Evolutionary conservation across 92 coral and sea anemone species (phyloP).

Genomic region (Siderastrea radians): DNA sequence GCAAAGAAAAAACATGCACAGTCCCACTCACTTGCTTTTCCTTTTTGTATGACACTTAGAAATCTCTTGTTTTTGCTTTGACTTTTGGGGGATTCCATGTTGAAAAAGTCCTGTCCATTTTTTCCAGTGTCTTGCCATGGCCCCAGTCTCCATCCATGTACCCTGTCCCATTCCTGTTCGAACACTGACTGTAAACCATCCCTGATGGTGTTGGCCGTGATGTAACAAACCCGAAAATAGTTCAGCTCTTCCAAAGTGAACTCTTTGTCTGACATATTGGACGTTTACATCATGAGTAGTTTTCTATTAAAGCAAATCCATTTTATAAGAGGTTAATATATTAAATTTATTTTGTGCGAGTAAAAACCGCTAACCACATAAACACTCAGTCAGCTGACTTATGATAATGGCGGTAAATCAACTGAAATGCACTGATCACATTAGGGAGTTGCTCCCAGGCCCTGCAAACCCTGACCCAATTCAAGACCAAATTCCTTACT

Average conservation of each 20-base stretch:
- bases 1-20: slow-evolving; percentile 69
- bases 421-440: too few species aligned
- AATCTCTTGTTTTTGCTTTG: slow-evolving; percentile 6
- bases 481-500: too few species aligned
- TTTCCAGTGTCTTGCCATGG: slow-evolving; percentile 60
- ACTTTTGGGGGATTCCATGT: slow-evolving; percentile 21
- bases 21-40: slow-evolving; percentile 65
- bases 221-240: slow-evolving; percentile 60
- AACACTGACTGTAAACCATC: slow-evolving; percentile 65
- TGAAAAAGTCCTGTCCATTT: slow-evolving; percentile 57
- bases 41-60: slow-evolving; percentile 32
- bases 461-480: too few species aligned
- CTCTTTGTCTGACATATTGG: neutral
- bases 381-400: too few species aligned
- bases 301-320: neutral
- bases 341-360: too few species aligned
- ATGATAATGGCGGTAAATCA: too few species aligned
- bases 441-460: too few species aligned
- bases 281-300: neutral
- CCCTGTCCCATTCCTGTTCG: slow-evolving; percentile 69
- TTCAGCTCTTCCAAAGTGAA: slow-evolving; percentile 56
- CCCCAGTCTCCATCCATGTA: slow-evolving; percentile 45
- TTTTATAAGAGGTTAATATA: too few species aligned
- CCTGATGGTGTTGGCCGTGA: slow-evolving; percentile 42
- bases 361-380: too few species aligned